phyloP scores from a whole-genome alignment of 2,888 invertebrate species.

The Caenorhabditis auriculariae region DNA sequence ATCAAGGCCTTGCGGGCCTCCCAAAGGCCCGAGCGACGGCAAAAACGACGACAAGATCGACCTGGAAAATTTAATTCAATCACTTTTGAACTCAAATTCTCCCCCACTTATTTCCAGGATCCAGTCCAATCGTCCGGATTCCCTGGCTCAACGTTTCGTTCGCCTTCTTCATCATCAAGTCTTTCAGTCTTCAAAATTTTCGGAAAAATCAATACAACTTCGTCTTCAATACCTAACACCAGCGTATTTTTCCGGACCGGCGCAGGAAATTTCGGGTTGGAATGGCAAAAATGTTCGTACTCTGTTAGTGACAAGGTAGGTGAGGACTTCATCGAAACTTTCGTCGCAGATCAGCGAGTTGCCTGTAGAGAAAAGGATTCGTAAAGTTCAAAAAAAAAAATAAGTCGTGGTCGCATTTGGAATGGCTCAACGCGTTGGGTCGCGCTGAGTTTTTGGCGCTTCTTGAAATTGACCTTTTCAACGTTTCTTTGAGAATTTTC shows the following conservation, averaged over 20 bases:
- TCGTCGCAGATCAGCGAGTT: slow-evolving; percentile 58
- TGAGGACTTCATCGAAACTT: slow-evolving; percentile 54
- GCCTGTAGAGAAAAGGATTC: slow-evolving; percentile 18
- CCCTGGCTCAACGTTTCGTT: slow-evolving; percentile 49
- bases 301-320: slow-evolving; percentile 37
- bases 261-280: slow-evolving; percentile 58
- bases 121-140: slow-evolving; percentile 12
- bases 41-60: slow-evolving; percentile 40
- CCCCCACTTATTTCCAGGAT: not conserved
- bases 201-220: too few species aligned
- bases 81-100: too few species aligned
- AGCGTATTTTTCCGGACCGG: slow-evolving; percentile 44
- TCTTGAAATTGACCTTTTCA: too few species aligned
- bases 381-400: not conserved
- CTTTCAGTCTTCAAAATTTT: slow-evolving; percentile 41
- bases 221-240: slow-evolving; percentile 38
- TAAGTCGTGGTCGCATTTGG: too few species aligned
- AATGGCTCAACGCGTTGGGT: too few species aligned
- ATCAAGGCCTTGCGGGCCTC: slow-evolving; percentile 3
- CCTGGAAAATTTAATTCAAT: too few species aligned
- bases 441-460: too few species aligned
- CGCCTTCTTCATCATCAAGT: slow-evolving; percentile 62
- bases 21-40: slow-evolving; percentile 30
- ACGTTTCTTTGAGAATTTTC: too few species aligned
- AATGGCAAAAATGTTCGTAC: slow-evolving; percentile 60